Evolutionary conservation across 2,113 vertebrate genomes (phyloP).

Genomic region (Cavia porcellus): DNA sequence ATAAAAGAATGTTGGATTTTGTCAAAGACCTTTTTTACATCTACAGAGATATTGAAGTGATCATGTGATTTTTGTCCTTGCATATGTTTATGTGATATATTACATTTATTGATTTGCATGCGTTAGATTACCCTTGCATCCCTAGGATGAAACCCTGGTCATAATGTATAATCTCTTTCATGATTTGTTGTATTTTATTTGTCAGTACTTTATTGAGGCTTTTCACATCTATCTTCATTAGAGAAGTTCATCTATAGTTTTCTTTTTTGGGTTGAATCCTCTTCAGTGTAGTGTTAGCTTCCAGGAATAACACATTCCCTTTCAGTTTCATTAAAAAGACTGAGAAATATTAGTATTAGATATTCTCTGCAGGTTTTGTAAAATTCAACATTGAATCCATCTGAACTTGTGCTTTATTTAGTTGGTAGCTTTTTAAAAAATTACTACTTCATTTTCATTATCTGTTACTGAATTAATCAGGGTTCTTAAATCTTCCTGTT

Average conservation of each 20-base stretch:
- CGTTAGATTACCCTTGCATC: background rate
- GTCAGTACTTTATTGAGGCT: background rate
- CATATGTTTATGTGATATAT: background rate
- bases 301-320: background rate
- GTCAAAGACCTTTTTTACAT: background rate
- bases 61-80: background rate
- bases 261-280: background rate
- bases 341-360: background rate
- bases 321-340: background rate
- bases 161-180: background rate
- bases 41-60: background rate
- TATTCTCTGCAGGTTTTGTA: background rate
- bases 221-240: background rate
- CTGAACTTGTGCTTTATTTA: background rate
- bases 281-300: background rate
- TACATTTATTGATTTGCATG: background rate
- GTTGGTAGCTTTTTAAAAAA: background rate
- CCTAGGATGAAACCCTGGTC: background rate
- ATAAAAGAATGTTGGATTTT: background rate
- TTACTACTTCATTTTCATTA: background rate
- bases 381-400: background rate
- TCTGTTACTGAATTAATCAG: background rate
- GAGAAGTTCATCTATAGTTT: background rate
- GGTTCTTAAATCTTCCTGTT: background rate
- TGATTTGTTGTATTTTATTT: background rate